Percentiles rank a stretch among this genome's conserved stretches.
These are phyloP conservation scores for rabbit (Oryctolagus cuniculus) DNA, from an alignment of 2,113 vertebrate species.

Conservation along the genomic window DNA sequence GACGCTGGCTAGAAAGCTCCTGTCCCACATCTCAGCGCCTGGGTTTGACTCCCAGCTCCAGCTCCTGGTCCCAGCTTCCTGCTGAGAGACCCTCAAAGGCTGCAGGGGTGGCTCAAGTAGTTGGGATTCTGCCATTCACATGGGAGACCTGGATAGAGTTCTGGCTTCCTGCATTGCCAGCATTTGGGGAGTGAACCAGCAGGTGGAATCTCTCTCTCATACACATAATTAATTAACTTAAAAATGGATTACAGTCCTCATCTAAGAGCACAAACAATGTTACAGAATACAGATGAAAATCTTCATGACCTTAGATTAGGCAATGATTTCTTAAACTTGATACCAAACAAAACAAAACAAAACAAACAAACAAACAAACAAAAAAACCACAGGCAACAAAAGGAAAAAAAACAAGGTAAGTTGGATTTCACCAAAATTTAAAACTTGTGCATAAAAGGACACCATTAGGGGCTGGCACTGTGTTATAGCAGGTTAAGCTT, in stretches of 20 bases:
- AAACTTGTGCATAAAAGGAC: constrained; percentile 4
- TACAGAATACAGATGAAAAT: constrained; percentile 24
- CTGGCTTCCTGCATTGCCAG: too few species aligned
- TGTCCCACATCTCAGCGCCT: too few species aligned
- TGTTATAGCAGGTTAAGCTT: too few species aligned
- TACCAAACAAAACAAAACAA: neutral
- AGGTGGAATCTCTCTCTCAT: too few species aligned
- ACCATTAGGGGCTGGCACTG: neutral
- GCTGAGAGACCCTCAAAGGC: too few species aligned
- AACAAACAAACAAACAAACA: neutral
- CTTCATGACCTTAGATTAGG: neutral
- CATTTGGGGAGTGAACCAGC: too few species aligned
- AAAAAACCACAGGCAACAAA: constrained; percentile 24
- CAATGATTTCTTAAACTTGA: neutral
- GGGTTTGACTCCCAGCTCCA: too few species aligned
- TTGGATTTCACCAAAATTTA: neutral
- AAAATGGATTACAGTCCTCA: neutral
- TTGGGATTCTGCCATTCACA: too few species aligned
- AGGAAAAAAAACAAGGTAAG: neutral
- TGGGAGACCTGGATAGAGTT: too few species aligned
- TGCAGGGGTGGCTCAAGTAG: too few species aligned
- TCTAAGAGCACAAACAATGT: constrained; percentile 2
- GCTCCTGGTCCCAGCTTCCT: too few species aligned
- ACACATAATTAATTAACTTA: neutral
- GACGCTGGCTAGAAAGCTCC: too few species aligned